Conservation (phyloP, 2,888 invertebrate species). For the Achlya flavicornis region DNA sequence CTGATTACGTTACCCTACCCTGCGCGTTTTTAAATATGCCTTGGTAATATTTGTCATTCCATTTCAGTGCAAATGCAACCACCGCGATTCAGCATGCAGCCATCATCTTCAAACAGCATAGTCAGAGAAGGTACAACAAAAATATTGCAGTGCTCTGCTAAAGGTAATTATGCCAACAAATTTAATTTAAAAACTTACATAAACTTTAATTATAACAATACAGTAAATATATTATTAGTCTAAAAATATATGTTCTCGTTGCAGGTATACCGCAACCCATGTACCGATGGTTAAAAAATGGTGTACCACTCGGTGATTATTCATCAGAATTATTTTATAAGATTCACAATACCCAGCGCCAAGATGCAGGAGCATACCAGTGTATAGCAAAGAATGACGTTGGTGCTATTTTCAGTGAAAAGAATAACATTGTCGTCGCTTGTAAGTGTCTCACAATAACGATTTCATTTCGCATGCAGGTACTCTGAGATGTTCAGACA, state of each 20-base stretch:
- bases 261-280: slow-evolving; percentile 95
- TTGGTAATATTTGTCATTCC: slow-evolving; percentile 16
- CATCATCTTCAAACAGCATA: slow-evolving; percentile 93
- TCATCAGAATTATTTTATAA: slow-evolving; percentile 92
- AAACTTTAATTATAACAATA: too few relatives aligned
- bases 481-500: slow-evolving; percentile 14
- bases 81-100: slow-evolving; percentile 93
- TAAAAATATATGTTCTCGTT: slow-evolving; percentile 38
- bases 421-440: slow-evolving; percentile 94
- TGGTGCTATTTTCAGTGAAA: slow-evolving; percentile 96
- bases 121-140: slow-evolving; percentile 95
- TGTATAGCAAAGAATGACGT: slow-evolving; percentile 96
- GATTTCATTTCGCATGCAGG: slow-evolving; percentile 33
- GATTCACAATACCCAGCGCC: slow-evolving; percentile 90
- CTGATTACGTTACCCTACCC: neutral
- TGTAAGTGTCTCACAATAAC: slow-evolving; percentile 87
- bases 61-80: slow-evolving; percentile 87
- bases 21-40: neutral
- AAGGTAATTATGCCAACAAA: slow-evolving; percentile 82
- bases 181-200: neutral
- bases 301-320: slow-evolving; percentile 90
- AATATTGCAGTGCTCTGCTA: slow-evolving; percentile 95
- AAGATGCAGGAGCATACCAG: slow-evolving; percentile 95
- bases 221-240: neutral
- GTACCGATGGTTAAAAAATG: slow-evolving; percentile 96